Evolutionary conservation across 2,797 vertebrate species (phyloP).

Genomic region (Crenuchus spilurus): DNA sequence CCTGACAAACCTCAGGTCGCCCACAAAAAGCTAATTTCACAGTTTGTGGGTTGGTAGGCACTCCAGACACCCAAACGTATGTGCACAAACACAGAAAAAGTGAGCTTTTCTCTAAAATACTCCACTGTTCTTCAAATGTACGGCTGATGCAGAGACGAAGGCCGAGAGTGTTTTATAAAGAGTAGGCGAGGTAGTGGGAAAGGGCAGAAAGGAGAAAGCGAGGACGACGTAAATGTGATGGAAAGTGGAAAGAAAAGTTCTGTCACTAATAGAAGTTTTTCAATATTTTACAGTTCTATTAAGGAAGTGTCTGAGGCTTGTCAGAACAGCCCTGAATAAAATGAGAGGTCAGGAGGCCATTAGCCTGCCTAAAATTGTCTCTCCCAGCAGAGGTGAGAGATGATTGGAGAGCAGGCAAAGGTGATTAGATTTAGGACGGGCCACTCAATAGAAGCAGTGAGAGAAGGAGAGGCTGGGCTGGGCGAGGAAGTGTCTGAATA

Average conservation of each 20-base stretch:
- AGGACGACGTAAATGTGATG: background rate
- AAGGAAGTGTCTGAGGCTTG: conserved; percentile 29
- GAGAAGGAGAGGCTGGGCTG: background rate
- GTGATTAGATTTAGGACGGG: conserved; percentile 32
- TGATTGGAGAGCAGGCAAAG: conserved; percentile 6
- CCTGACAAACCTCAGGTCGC: too few species aligned
- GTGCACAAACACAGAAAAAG: too few species aligned
- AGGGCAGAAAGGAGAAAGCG: background rate
- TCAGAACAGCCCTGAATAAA: conserved; percentile 27
- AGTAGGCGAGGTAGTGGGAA: background rate
- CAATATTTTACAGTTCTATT: conserved; percentile 45
- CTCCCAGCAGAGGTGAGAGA: conserved; percentile 29
- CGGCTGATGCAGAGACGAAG: background rate
- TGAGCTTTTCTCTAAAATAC: too few species aligned
- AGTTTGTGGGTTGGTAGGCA: too few species aligned
- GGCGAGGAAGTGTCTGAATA: background rate
- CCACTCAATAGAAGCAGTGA: background rate
- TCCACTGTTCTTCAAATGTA: background rate
- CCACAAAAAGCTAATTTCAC: too few species aligned
- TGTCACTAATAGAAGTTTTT: conserved; percentile 39
- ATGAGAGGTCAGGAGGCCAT: conserved; percentile 48
- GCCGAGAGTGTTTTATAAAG: background rate
- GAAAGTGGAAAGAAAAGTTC: conserved; percentile 12
- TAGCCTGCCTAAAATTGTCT: conserved; percentile 29
- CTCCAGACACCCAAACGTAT: too few species aligned